Base-by-base conservation (phyloP, 1,140 invertebrate genomes). In the Heliothis virescens region DNA sequence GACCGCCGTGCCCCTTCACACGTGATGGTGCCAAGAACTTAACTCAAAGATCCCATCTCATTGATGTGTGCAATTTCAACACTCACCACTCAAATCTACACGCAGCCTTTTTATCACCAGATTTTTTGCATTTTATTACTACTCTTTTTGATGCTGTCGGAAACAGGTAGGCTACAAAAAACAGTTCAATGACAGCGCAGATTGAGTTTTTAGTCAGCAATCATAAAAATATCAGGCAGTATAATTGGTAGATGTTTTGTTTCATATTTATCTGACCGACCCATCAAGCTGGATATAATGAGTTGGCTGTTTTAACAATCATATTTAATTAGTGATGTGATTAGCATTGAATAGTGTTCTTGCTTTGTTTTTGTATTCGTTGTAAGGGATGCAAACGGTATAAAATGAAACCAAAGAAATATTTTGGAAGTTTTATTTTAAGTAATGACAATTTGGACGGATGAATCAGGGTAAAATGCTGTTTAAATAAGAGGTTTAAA, bases 1-100 rank as follows among this genome's bases (percentile, higher is more conserved):
- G 86, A 91, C 91, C 88, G 89, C 85, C 87, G 87, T 90, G 89
- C 92, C 87, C 87, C 90, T 91, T 93, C 90, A 94, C 92, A 93
- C 92, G 87, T 92, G 92, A 92, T 91, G 86, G 87, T 91, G 82
- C 73, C 79, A 86, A 86, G 86, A 89, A 87, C 85, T 81, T 80
- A 85, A 87, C 85, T 85, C 50, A 59, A 48, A 89, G 91, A 92
- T 91, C 83, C 59, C 86, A 92, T 94, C 92, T 88, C 79, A 77
- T 92, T 88, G 89, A 92, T 89, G 88, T 86, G 83, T 85, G 86
- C 87, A 83, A 82, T 86, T 86, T 81, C 63, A 65, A 80, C 65
- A 80, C 74, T 78, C 80, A 84, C 82, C 83, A 82, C 81, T 85
- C 87, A 85, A 89, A 89, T 87, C 67, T 69, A 76, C 81, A 47